Conservation (phyloP, 1,140 invertebrate genomes). For the Lepidostoma basale region DNA sequence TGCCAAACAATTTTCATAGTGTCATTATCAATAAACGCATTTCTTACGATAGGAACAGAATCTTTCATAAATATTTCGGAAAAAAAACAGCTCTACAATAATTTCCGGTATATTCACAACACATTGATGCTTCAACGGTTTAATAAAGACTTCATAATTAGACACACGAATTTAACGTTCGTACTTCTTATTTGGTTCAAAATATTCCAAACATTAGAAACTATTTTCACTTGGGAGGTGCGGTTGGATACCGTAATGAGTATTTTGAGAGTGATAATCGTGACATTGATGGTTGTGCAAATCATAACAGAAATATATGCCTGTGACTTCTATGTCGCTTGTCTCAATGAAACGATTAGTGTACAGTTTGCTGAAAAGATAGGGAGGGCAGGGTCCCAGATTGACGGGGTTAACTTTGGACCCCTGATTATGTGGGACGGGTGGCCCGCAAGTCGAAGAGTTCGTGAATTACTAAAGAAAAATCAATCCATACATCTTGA, state of each 20-base stretch:
- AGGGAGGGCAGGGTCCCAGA: too few species aligned
- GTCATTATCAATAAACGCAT: too few species aligned
- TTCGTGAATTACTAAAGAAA: too few species aligned
- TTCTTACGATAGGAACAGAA: too few species aligned
- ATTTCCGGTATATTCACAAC: background rate
- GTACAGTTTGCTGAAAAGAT: too few species aligned
- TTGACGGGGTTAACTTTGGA: too few species aligned
- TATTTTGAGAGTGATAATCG: background rate
- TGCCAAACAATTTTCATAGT: too few species aligned
- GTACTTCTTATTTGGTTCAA: background rate
- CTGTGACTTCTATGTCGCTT: background rate
- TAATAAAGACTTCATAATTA: background rate
- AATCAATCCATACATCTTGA: too few species aligned
- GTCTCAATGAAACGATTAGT: too few species aligned
- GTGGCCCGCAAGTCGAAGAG: too few species aligned
- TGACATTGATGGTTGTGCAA: background rate
- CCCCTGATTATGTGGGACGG: too few species aligned
- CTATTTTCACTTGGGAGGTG: background rate
- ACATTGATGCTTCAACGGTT: background rate
- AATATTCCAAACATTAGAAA: background rate
- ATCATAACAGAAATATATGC: background rate
- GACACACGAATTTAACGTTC: background rate
- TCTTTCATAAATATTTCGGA: too few species aligned
- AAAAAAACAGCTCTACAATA: background rate
- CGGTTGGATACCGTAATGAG: background rate